Evolutionary conservation across 2,113 vertebrate species (phyloP).

Genomic region (Tamias sibiricus): DNA sequence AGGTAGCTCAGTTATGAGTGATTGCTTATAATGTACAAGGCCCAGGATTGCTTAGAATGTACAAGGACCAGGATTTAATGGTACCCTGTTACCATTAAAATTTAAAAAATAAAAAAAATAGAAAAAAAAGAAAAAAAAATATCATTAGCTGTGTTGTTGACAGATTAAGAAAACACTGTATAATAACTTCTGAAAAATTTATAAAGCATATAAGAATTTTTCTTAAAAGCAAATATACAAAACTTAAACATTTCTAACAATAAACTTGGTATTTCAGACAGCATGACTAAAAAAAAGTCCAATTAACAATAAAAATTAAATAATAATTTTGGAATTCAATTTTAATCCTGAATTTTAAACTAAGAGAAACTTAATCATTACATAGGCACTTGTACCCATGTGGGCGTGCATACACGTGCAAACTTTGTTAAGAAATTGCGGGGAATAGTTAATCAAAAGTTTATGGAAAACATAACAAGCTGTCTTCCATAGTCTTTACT

Average conservation of each 20-base stretch:
- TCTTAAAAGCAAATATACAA: neutral
- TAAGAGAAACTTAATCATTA: neutral
- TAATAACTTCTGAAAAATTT: neutral
- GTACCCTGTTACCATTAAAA: too few species aligned
- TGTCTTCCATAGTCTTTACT: neutral
- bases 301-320: neutral
- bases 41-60: too few species aligned
- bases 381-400: too few species aligned
- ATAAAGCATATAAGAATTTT: neutral
- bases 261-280: neutral
- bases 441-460: neutral
- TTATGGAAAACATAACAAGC: neutral
- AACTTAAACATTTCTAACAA: constrained; percentile 41
- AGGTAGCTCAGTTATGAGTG: neutral
- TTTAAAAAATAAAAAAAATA: neutral
- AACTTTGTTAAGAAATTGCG: neutral
- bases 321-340: neutral
- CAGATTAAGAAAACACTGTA: neutral
- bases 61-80: too few species aligned
- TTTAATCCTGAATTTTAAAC: constrained; percentile 5
- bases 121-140: neutral
- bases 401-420: neutral
- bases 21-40: too few species aligned
- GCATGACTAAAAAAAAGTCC: neutral
- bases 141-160: neutral